Evolutionary conservation across 2,888 invertebrate genomes (phyloP).

Genomic region (Cabera pusaria): DNA sequence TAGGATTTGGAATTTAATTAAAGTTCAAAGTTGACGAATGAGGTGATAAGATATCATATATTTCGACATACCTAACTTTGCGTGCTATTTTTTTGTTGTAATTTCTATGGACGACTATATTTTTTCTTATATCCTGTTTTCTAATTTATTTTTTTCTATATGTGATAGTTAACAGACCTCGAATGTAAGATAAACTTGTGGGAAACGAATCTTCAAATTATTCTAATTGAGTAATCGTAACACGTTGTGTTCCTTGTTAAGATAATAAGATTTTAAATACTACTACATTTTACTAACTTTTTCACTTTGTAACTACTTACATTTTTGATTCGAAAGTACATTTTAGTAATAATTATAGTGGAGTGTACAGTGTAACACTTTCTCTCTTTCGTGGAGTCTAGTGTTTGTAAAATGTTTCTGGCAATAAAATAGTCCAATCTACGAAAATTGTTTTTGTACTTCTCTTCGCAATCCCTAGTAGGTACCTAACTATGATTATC

Average conservation of each 20-base stretch:
- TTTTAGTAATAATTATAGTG: slow-evolving; percentile 62
- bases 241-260: slow-evolving; percentile 62
- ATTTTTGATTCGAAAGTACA: slow-evolving; percentile 66
- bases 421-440: slow-evolving; percentile 82
- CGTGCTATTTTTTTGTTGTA: slow-evolving; percentile 70
- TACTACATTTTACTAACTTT: slow-evolving; percentile 16
- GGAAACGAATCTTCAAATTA: slow-evolving; percentile 71
- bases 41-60: slow-evolving; percentile 76
- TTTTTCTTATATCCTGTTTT: slow-evolving; percentile 66
- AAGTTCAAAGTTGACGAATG: slow-evolving; percentile 80
- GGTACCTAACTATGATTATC: slow-evolving; percentile 1
- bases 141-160: slow-evolving; percentile 76
- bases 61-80: slow-evolving; percentile 66
- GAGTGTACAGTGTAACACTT: slow-evolving; percentile 75
- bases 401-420: slow-evolving; percentile 81
- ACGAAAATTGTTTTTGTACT: slow-evolving; percentile 42
- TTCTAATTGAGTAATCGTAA: slow-evolving; percentile 51
- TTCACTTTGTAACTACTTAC: slow-evolving; percentile 34
- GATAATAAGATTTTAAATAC: slow-evolving; percentile 32
- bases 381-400: slow-evolving; percentile 59
- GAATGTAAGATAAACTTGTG: slow-evolving; percentile 68
- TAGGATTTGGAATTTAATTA: slow-evolving; percentile 73
- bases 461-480: slow-evolving; percentile 1
- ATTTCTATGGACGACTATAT: slow-evolving; percentile 68
- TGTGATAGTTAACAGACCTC: slow-evolving; percentile 77